These are phyloP conservation scores for Achlya flavicornis DNA, from an alignment of 2,888 invertebrate species.

Conservation along the genomic window DNA sequence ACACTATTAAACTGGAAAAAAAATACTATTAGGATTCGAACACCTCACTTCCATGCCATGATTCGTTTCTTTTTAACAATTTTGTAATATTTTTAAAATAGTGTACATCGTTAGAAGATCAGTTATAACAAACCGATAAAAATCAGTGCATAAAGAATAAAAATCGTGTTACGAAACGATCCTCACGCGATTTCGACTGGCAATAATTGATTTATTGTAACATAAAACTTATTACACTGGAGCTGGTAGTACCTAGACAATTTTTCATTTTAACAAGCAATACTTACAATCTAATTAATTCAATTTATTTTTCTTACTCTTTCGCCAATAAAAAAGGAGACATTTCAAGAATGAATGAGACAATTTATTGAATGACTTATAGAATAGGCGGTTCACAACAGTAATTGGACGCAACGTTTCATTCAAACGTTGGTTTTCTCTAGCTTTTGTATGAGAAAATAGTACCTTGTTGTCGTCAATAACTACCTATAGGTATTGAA, in stretches of 20 bases:
- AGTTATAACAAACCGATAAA: slow-evolving; percentile 2
- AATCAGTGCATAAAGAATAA: neutral
- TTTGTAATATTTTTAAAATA: neutral
- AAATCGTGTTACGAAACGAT: neutral
- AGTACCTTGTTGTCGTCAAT: neutral
- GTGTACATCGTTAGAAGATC: neutral
- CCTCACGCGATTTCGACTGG: neutral
- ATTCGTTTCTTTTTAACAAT: neutral
- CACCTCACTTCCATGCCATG: neutral
- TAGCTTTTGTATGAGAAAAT: slow-evolving; percentile 9
- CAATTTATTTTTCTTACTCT: too few species aligned
- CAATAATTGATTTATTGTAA: neutral
- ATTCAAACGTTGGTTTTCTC: slow-evolving; percentile 11
- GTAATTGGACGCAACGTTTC: slow-evolving; percentile 2
- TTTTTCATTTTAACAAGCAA: neutral
- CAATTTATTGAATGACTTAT: neutral
- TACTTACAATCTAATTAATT: too few species aligned
- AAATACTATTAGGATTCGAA: neutral
- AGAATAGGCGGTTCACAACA: slow-evolving; percentile 2
- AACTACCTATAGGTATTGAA: neutral
- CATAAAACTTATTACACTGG: neutral
- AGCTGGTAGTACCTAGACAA: neutral
- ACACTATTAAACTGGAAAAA: neutral
- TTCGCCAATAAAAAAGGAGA: neutral
- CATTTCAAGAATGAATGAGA: neutral